phyloP scores from a whole-genome alignment of 2,888 invertebrate genomes.

The Chrysomela aeneicollis region DNA sequence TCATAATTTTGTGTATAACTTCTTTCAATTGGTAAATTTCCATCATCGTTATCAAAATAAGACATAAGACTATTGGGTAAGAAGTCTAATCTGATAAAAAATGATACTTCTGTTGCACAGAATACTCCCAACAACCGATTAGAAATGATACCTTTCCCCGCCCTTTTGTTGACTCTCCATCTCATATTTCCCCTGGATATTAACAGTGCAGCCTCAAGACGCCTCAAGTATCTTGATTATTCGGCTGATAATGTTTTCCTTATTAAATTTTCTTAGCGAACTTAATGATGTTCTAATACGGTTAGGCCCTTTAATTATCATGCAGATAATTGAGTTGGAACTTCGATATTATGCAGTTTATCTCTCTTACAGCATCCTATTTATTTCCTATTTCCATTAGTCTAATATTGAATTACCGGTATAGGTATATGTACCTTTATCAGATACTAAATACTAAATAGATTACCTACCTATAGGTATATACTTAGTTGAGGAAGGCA shows the following conservation, averaged over 20 bases:
- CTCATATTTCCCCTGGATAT: constrained; percentile 20
- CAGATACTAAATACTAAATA: not conserved
- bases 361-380: constrained; percentile 47
- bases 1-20: too few species aligned
- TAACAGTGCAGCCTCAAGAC: constrained; percentile 41
- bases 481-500: too few species aligned
- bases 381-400: constrained; percentile 47
- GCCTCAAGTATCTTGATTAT: constrained; percentile 48
- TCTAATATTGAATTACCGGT: constrained; percentile 40
- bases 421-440: constrained; percentile 19
- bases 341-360: constrained; percentile 53
- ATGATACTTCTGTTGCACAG: not conserved
- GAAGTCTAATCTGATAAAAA: too few species aligned
- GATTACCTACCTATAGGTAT: too few species aligned
- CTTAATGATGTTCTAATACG: constrained; percentile 54
- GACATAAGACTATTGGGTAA: too few species aligned
- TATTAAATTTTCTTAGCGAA: constrained; percentile 54
- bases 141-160: not conserved
- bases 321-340: constrained; percentile 53
- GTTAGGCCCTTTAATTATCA: constrained; percentile 54
- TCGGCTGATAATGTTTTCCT: constrained; percentile 52
- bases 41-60: too few species aligned
- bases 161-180: constrained; percentile 17
- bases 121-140: not conserved
- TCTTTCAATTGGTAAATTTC: too few species aligned